Conservation (phyloP, 2,797 vertebrate species). For the Sebastes wilsoni region DNA sequence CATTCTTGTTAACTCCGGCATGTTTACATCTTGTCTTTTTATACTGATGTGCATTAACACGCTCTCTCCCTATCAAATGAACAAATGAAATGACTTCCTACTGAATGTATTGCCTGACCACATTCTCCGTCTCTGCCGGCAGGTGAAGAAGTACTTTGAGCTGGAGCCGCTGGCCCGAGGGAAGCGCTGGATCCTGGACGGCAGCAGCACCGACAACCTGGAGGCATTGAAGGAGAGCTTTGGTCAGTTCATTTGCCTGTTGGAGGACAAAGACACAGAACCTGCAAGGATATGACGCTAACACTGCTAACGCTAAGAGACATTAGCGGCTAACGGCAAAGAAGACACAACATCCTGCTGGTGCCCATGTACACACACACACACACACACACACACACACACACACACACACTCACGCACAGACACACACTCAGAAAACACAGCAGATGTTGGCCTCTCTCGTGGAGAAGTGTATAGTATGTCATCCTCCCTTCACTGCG, state of each 20-base stretch:
- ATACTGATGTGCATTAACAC: too few relatives aligned
- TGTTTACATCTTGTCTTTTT: too few relatives aligned
- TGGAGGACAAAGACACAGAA: constrained; percentile 94
- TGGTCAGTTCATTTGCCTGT: constrained; percentile 89
- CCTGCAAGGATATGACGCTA: constrained; percentile 90
- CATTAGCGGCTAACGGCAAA: constrained; percentile 35
- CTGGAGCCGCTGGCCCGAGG: constrained; percentile 94
- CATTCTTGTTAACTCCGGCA: too few relatives aligned
- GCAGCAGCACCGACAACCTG: constrained; percentile 90
- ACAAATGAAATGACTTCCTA: neutral
- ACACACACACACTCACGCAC: constrained; percentile 29
- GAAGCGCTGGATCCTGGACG: constrained; percentile 96
- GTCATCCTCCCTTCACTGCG: constrained; percentile 37
- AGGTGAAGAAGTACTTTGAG: constrained; percentile 98
- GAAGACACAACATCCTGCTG: constrained; percentile 32
- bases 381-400: constrained; percentile 29
- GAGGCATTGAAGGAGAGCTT: constrained; percentile 94
- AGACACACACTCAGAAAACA: constrained; percentile 35
- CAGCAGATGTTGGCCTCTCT: constrained; percentile 49
- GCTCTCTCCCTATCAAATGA: too few relatives aligned
- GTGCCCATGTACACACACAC: constrained; percentile 36
- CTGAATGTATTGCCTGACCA: neutral
- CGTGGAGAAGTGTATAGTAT: constrained; percentile 47
- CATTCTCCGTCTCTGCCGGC: constrained; percentile 32
- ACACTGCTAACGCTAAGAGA: constrained; percentile 56